Conservation (phyloP, 2,888 invertebrate species). For the Eupithecia exiguata region DNA sequence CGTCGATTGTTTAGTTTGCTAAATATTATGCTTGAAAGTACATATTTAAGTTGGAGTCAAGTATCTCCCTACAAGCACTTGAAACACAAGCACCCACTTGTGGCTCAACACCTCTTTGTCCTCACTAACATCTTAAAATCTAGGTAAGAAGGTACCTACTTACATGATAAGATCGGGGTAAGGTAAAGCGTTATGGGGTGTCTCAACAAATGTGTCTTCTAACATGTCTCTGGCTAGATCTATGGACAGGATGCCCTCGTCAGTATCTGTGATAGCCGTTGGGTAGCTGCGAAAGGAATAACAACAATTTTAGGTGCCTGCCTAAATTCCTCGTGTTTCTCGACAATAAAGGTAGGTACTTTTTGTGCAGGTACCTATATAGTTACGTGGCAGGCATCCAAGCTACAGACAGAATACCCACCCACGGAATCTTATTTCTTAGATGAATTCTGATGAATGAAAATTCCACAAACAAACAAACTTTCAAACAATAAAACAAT, state of each 20-base stretch:
- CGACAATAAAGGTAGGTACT: neutral
- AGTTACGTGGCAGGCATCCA: too few relatives aligned
- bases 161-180: constrained; percentile 61
- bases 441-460: too few relatives aligned
- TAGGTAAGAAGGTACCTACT: constrained; percentile 54
- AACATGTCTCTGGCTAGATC: constrained; percentile 65
- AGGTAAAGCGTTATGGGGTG: constrained; percentile 62
- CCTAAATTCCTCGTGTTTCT: neutral
- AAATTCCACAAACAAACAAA: neutral
- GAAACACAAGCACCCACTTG: neutral
- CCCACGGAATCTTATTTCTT: neutral
- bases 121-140: neutral
- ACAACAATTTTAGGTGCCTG: neutral
- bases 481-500: neutral
- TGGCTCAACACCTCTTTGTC: neutral
- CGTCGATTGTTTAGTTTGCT: too few relatives aligned
- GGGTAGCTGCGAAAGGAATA: constrained; percentile 23
- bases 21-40: too few relatives aligned
- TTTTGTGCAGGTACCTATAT: neutral
- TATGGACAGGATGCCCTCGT: constrained; percentile 66
- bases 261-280: constrained; percentile 46
- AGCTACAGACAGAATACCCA: neutral
- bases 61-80: neutral
- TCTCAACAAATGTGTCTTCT: constrained; percentile 69
- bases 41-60: too few relatives aligned